phyloP scores from a whole-genome alignment of 2,888 invertebrate species.

The Abrostola triplasia region DNA sequence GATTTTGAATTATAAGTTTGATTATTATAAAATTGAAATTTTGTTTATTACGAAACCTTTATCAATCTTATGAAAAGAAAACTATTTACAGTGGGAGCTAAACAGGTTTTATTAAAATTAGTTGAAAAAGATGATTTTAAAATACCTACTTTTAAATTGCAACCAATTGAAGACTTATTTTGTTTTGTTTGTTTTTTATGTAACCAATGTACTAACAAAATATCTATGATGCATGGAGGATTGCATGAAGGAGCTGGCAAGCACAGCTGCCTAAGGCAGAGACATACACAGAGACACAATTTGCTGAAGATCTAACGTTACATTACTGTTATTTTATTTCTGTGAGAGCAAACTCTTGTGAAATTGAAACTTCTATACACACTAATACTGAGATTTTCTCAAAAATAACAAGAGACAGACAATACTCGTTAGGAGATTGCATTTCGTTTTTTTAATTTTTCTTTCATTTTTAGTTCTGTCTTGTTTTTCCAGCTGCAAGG shows the following conservation, averaged over 20 bases:
- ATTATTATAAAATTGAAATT: too few species aligned
- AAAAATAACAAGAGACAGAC: constrained; percentile 45
- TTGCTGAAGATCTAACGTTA: constrained; percentile 48
- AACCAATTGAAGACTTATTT: not conserved
- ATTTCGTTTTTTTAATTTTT: constrained; percentile 17
- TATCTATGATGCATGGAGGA: too few species aligned
- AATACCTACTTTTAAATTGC: not conserved
- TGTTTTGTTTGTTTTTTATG: too few species aligned
- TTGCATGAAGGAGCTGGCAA: too few species aligned
- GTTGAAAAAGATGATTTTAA: not conserved
- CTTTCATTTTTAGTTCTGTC: too few species aligned
- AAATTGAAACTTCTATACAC: constrained; percentile 49
- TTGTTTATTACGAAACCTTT: constrained; percentile 31
- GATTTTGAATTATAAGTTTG: constrained; percentile 19
- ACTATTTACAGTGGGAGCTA: constrained; percentile 10
- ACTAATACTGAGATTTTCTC: constrained; percentile 32
- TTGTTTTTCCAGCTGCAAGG: too few species aligned
- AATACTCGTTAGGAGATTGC: constrained; percentile 57
- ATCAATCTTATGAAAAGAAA: constrained; percentile 5
- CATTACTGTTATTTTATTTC: constrained; percentile 53
- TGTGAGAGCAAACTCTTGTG: constrained; percentile 40
- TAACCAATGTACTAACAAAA: too few species aligned
- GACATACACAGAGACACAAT: constrained; percentile 24
- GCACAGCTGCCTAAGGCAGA: constrained; percentile 16
- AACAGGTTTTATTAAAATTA: not conserved